Base-by-base conservation (phyloP, 2,888 invertebrate genomes). In the Eubasilissa splendida region DNA sequence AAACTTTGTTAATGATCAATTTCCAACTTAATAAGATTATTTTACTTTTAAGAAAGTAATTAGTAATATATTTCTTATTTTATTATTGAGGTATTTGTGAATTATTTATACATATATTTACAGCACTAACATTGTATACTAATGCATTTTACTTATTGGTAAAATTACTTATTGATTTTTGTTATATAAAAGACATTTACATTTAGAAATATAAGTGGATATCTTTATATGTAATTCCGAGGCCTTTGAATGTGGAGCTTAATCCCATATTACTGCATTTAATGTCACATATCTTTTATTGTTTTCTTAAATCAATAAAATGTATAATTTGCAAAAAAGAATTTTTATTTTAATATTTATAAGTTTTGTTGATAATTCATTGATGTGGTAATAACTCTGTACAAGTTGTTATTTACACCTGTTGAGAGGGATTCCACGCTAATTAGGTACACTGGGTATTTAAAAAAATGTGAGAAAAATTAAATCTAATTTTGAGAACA, bases 301-400 rank as follows among this genome's bases (percentile, higher is more conserved):
- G 50, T 68, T 68, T 68, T 50, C 50, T n/a, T 58, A n/a, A n/a
- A 68, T n/a, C 53, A 71, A 71, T 71, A 71, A 71, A 71, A 71
- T 56, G 42, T 50, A 68, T 68, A 42, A 42, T 68, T 68, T 50
- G 50, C 68, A 52, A 68, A 50, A 68, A 42, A 22, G 22, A 22
- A 2, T n/a, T 68, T 42, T 42, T 42, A 42, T 42, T 42, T 42
- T 42, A 42, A 42, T 42, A 42, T 42, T 42, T 42, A 42, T 42
- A 42, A 42, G 42, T 42, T 42, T 7, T 42, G 42, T 42, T 42
- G 7, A 42, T 7, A 22, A 42, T 42, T 42, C 4, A 42, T 42
- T 42, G 7, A 42, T 5, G 7, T 42, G 3, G 42, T 7, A 42
- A 42, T 42, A 1, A 42, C 42, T 42, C 7, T 42, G 42, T 2